Conservation (phyloP, 1,140 invertebrate species). For the Sycobia sp. region DNA sequence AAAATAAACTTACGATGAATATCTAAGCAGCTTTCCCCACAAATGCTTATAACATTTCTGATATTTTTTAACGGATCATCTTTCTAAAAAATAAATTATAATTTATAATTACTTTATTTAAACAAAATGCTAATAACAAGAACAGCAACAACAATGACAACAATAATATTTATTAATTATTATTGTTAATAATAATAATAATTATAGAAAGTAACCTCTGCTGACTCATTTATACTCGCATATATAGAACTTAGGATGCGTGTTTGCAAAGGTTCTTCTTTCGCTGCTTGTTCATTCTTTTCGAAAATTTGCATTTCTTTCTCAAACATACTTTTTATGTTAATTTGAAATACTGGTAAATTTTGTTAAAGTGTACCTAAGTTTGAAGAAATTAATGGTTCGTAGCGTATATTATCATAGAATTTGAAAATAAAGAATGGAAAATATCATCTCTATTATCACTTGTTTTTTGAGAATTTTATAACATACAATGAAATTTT, state of each 20-base stretch:
- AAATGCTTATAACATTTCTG: constrained; percentile 24
- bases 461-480: constrained; percentile 17
- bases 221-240: constrained; percentile 18
- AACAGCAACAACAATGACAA: too few relatives aligned
- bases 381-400: too few relatives aligned
- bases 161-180: background rate
- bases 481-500: too few relatives aligned
- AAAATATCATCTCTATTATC: background rate
- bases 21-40: constrained; percentile 33
- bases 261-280: constrained; percentile 21
- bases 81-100: constrained; percentile 26
- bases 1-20: constrained; percentile 36
- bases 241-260: constrained; percentile 30
- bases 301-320: constrained; percentile 14
- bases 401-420: too few relatives aligned
- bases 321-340: background rate
- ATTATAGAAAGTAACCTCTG: constrained; percentile 28
- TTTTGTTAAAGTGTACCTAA: too few relatives aligned
- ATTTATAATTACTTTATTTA: background rate
- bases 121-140: too few relatives aligned
- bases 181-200: background rate
- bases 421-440: too few relatives aligned
- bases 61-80: constrained; percentile 34
- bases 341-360: constrained; percentile 4
- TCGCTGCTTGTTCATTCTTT: background rate